Evolutionary conservation across 2,113 vertebrate genomes (phyloP).

Genomic region (Rhombomys opimus): DNA sequence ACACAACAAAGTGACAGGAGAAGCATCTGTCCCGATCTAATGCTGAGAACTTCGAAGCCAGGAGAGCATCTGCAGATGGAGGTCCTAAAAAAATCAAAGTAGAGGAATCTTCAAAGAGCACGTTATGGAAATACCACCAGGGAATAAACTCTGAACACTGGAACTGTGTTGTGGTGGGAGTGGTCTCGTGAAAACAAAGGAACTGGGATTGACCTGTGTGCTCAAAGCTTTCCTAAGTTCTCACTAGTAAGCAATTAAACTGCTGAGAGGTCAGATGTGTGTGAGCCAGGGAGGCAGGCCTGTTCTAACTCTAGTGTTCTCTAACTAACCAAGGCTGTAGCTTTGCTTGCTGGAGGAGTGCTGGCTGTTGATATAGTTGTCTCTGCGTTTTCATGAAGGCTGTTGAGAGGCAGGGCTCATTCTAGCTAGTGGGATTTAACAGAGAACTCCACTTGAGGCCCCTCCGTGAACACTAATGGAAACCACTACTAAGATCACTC

Average conservation of each 20-base stretch:
- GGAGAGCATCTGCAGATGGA: slow-evolving; percentile 70
- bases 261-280: not conserved
- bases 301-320: slow-evolving; percentile 64
- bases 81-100: slow-evolving; percentile 61
- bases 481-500: not conserved
- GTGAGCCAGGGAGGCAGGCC: slow-evolving; percentile 22
- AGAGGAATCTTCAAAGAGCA: slow-evolving; percentile 76
- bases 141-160: slow-evolving; percentile 82
- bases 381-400: not conserved
- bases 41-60: slow-evolving; percentile 62
- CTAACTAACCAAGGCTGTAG: slow-evolving; percentile 47
- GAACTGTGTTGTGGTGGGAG: slow-evolving; percentile 54
- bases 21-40: slow-evolving; percentile 81
- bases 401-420: not conserved
- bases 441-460: not conserved
- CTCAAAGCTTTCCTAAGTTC: slow-evolving; percentile 68
- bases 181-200: slow-evolving; percentile 77
- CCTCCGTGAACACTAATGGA: not conserved
- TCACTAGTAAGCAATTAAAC: slow-evolving; percentile 79
- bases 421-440: not conserved
- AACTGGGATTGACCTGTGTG: slow-evolving; percentile 73
- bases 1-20: slow-evolving; percentile 73
- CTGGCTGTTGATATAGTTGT: slow-evolving; percentile 1
- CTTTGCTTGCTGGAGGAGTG: not conserved
- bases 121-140: slow-evolving; percentile 81